Conservation (phyloP, 2,797 vertebrate genomes). For the Platalea minor region DNA sequence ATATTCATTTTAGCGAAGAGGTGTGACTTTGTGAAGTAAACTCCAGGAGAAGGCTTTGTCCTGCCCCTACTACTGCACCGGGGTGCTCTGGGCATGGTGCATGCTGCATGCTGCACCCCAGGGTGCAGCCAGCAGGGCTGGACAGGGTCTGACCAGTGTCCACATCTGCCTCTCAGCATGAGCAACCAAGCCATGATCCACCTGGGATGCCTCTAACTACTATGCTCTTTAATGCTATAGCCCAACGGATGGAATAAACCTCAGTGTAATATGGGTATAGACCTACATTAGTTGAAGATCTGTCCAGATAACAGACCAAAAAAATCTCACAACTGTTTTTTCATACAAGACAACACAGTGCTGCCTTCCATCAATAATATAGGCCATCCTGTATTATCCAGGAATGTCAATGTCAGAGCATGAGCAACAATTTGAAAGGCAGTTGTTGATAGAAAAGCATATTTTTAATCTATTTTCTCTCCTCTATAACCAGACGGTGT, state of each 20-base stretch:
- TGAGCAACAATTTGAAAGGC: not conserved
- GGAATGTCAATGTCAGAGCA: not conserved
- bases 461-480: not conserved
- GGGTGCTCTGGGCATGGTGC: not conserved
- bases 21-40: not conserved
- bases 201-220: not conserved
- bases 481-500: not conserved
- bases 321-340: accelerated
- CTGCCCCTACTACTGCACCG: not conserved
- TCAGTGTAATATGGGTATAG: not conserved
- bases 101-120: accelerated
- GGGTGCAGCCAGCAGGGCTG: not conserved
- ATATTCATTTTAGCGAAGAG: not conserved
- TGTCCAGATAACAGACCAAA: not conserved
- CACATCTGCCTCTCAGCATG: not conserved
- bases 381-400: not conserved
- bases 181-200: not conserved
- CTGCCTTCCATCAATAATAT: not conserved
- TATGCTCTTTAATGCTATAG: not conserved
- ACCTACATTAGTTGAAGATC: not conserved
- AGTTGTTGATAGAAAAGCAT: not conserved
- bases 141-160: not conserved
- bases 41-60: not conserved
- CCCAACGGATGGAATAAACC: not conserved
- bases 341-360: not conserved